These are phyloP conservation scores for Drosophila sproati DNA, from an alignment of 1,140 invertebrate species.

Conservation along the genomic window DNA sequence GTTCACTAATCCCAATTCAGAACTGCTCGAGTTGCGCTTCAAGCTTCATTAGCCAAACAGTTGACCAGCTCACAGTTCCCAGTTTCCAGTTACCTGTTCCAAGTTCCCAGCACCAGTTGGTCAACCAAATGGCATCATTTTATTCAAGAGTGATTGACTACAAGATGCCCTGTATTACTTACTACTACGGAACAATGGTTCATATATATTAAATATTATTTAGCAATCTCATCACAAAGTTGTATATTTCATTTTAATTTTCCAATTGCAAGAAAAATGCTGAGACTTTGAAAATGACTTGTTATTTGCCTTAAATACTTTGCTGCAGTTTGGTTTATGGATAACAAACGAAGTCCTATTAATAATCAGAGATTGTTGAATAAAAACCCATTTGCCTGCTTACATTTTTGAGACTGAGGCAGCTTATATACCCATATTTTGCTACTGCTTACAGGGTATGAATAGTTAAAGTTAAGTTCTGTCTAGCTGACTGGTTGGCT, in stretches of 20 bases:
- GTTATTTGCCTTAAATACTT: no score
- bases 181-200: no score
- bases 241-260: not conserved
- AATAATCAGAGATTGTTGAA: no score
- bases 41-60: slow-evolving; percentile 45
- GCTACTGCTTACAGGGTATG: slow-evolving; percentile 5
- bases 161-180: not conserved
- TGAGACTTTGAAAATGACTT: no score
- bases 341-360: no score
- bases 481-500: slow-evolving; percentile 4
- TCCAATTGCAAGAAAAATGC: no score
- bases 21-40: slow-evolving; percentile 41
- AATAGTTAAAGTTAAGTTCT: slow-evolving; percentile 12
- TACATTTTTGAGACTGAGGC: no score
- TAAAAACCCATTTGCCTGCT: no score
- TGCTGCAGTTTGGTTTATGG: no score
- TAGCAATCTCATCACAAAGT: no score
- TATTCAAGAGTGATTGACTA: not conserved
- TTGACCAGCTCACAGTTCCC: slow-evolving; percentile 11
- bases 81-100: slow-evolving; percentile 1
- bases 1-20: slow-evolving; percentile 46
- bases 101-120: slow-evolving; percentile 11
- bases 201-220: no score
- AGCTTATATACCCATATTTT: not conserved
- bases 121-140: slow-evolving; percentile 12